Evolutionary conservation across 2,888 invertebrate genomes (phyloP).

Genomic region (Sicus ferrugineus): DNA sequence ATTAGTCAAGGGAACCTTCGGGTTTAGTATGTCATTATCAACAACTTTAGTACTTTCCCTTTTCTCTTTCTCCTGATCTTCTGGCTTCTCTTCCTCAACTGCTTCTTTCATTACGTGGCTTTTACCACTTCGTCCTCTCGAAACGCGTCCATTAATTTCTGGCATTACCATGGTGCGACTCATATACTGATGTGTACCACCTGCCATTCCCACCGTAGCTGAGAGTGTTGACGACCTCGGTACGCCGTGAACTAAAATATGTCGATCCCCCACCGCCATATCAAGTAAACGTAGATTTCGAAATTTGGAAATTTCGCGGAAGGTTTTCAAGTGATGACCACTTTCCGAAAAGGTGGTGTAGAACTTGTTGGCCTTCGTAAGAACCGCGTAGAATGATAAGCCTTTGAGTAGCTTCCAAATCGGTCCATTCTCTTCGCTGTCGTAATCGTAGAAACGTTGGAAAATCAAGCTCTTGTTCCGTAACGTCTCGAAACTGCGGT

Average conservation of each 20-base stretch:
- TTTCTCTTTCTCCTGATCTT: conserved; percentile 38
- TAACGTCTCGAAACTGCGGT: conserved; percentile 59
- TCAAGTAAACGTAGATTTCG: conserved; percentile 60
- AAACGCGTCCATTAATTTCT: conserved; percentile 42
- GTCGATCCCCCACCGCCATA: conserved; percentile 60
- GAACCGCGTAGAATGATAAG: conserved; percentile 59
- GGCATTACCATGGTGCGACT: conserved; percentile 53
- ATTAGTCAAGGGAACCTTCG: conserved; percentile 42
- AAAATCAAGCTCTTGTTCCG: conserved; percentile 61
- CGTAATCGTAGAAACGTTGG: conserved; percentile 63
- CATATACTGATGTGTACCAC: conserved; percentile 49
- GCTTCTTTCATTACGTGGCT: conserved; percentile 31
- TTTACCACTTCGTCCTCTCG: conserved; percentile 37
- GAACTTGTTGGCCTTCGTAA: conserved; percentile 62
- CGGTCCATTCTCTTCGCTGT: conserved; percentile 63
- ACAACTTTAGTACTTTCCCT: conserved; percentile 26
- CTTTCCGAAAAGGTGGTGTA: conserved; percentile 64
- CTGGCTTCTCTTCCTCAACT: conserved; percentile 30
- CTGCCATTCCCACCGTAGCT: conserved; percentile 44
- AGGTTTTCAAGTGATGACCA: conserved; percentile 63
- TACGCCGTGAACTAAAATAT: conserved; percentile 60
- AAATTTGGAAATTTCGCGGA: conserved; percentile 64
- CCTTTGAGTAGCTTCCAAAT: conserved; percentile 61
- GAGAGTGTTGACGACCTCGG: conserved; percentile 55
- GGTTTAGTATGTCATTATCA: conserved; percentile 42